Evolutionary conservation across 1,140 invertebrate species (phyloP).

Genomic region (Drosophila ercepeae): DNA sequence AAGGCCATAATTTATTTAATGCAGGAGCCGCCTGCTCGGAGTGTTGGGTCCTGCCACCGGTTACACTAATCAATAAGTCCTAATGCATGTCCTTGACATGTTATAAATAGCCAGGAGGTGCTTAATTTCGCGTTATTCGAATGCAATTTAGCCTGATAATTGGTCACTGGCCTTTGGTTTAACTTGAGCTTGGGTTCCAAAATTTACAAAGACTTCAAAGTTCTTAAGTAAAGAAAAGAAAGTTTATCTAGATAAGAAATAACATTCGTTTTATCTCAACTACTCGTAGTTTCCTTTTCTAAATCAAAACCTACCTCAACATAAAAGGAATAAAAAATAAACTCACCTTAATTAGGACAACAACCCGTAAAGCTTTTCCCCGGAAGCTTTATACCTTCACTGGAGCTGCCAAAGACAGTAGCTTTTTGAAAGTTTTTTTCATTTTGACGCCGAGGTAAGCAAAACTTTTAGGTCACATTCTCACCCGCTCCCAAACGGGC

Average conservation of each 20-base stretch:
- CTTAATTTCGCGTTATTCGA: slow-evolving; percentile 11
- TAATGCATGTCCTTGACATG: slow-evolving; percentile 37
- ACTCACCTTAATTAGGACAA: slow-evolving; percentile 25
- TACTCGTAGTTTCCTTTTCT: too few species aligned
- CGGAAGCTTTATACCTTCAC: slow-evolving; percentile 6
- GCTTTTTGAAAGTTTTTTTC: neutral
- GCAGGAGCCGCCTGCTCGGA: neutral
- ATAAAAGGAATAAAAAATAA: neutral
- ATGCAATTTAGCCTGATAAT: neutral
- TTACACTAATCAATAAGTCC: slow-evolving; percentile 56
- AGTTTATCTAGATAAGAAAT: too few species aligned
- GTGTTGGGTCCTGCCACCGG: slow-evolving; percentile 24
- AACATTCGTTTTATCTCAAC: too few species aligned
- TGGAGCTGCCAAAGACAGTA: neutral
- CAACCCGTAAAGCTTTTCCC: slow-evolving; percentile 45
- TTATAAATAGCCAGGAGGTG: slow-evolving; percentile 11
- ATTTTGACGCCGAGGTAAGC: neutral
- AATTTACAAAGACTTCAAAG: neutral
- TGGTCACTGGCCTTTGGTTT: neutral
- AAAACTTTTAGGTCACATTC: slow-evolving; percentile 36
- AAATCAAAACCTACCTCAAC: neutral
- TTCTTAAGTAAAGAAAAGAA: too few species aligned
- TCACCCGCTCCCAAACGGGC: neutral
- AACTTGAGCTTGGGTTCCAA: neutral
- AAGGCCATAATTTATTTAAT: slow-evolving; percentile 55